Evolutionary conservation across 2,113 vertebrate species (phyloP), one percentile per base, ranked within the genome.

Genomic region (Malurus elegans): DNA sequence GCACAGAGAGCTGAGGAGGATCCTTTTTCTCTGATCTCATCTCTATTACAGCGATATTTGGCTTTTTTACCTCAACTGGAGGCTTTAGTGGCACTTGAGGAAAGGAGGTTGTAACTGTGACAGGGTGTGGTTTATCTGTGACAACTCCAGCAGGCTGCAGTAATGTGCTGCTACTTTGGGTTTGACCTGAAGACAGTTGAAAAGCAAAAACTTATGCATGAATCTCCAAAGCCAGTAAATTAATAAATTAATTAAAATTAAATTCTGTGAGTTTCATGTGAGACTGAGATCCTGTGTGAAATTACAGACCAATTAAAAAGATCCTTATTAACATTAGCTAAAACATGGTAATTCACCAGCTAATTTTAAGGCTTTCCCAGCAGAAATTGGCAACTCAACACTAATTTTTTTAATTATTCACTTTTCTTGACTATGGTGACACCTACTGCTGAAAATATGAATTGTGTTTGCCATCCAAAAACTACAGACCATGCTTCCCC

Each of bases 1-100:
- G 98, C n/a, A 99, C 96, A 88, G 97, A 95, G 47, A 99, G 97
- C 14, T 97, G 96, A 64, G 98, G 96, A 17, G 95, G 97, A 20
- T 97, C 97, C 91, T 98, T 98, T 2, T 97, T 97, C 79, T 98
- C 97, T 2, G 96, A 98, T 83, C 56, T 98, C 97, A 98, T 93
- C 74, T 98, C 97, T 87, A 97, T 60, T 24, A 98, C 79, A 42
- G 98, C 98, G 50, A 97, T 50, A 23, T 97, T 98, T 69, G 98
- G 79, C 7, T 98, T 98, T 66, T 97, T 97, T 6, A 97, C 51
- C 75, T 93, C 91, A 8, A 54, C 38, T 2, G 86, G 69, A 57
- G 48, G 50, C 84, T 97, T 98, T 71, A 82, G 96, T 69, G 96
- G 83, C 66, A 92, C 85, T 31, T 92, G 97, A 94, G 97, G 97